Percentiles rank a stretch among this genome's conserved stretches.
These are phyloP conservation scores for Brachyopa scutellaris DNA, from an alignment of 2,888 invertebrate genomes.

Conservation along the genomic window DNA sequence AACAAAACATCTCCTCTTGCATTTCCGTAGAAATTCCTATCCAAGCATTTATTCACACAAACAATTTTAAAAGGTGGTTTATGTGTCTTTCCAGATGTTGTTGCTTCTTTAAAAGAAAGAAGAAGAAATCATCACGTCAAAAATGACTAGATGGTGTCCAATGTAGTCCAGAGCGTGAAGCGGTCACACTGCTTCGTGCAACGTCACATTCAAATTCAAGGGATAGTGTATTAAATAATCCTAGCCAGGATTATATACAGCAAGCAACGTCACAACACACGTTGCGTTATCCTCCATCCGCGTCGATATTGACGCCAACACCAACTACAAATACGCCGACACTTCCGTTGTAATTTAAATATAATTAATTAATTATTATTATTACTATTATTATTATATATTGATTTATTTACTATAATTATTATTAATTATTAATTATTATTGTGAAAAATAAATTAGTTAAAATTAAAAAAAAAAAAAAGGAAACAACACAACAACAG, in stretches of 20 bases:
- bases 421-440: conserved; percentile 77
- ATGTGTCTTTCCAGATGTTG: conserved; percentile 90
- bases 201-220: conserved; percentile 86
- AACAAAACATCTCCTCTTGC: conserved; percentile 48
- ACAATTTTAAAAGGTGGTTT: conserved; percentile 68
- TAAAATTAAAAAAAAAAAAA: conserved; percentile 55
- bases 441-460: conserved; percentile 73
- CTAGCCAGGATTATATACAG: conserved; percentile 83
- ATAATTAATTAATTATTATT: conserved; percentile 74
- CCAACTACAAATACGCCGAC: conserved; percentile 83
- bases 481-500: conserved; percentile 37
- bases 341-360: conserved; percentile 82
- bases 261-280: conserved; percentile 83
- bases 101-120: conserved; percentile 99
- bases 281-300: conserved; percentile 83
- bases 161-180: conserved; percentile 86
- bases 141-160: conserved; percentile 92
- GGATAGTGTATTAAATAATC: conserved; percentile 83
- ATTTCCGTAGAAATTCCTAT: conserved; percentile 22
- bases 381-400: conserved; percentile 72
- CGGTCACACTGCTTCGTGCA: conserved; percentile 85
- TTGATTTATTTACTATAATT: conserved; percentile 79
- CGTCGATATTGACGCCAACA: conserved; percentile 82
- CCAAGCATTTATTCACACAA: conserved; percentile 46
- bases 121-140: conserved; percentile 97